Evolutionary conservation across 2,113 vertebrate species (phyloP), one percentile per base, ranked within the genome.

Genomic region (Archilochus colubris): DNA sequence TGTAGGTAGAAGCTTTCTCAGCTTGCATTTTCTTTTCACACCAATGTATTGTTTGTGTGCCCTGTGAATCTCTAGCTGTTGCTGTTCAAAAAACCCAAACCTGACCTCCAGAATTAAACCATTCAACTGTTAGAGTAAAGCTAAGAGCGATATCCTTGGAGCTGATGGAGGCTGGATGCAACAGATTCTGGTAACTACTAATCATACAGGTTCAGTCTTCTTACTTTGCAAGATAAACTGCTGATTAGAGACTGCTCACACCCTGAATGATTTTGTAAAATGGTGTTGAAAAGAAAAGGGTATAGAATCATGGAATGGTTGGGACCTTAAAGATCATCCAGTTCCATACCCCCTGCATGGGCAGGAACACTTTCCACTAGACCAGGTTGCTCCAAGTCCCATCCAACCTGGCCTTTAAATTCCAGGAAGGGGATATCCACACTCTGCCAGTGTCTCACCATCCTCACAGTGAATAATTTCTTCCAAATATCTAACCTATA

Each of bases 121-220:
- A 4, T 77, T 86, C 38, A 53, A 57, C 48, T 64, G 51, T 63
- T 74, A 2, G 75, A 73, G 55, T 59, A 86, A 78, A 86, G 31
- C 57, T 48, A 74, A 66, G 57, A 74, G 48, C 73, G 54, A 7
- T 58, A 20, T 38, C 58, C 62, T 88, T 72, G 59, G 50, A 82
- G 58, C 58, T 91, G 85, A 80, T 80, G 85, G 84, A 85, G 58
- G 51, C 62, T 88, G 85, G 93, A 73, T 87, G 70, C 59, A 82
- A 58, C 73, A 12, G 30, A 36, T 87, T 68, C 50, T 89, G n/a
- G 9, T 62, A 76, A 44, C 77, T 75, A 53, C 50, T 92, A 14
- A 51, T 92, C 84, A 33, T 75, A 40, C 40, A 57, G 51, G 18
- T 70, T 94, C 77, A 44, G 76, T 61, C n/a, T 76, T 82, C 62